These are phyloP conservation scores for Hymenochirus boettgeri DNA, from an alignment of 2,113 vertebrate genomes.

Conservation along the genomic window DNA sequence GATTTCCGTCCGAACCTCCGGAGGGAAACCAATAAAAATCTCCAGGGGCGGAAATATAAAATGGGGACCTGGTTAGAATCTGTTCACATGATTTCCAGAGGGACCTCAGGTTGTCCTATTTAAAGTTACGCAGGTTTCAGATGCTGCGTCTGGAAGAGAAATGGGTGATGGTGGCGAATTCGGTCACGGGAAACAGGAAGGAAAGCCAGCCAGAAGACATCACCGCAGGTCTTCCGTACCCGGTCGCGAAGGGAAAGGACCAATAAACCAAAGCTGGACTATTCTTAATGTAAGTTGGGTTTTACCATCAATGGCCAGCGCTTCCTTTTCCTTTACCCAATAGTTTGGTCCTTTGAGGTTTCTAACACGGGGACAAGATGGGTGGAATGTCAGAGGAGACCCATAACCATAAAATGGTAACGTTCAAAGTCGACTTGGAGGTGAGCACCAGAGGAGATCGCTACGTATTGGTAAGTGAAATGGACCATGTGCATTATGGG, in stretches of 20 bases:
- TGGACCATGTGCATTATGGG: too few relatives aligned
- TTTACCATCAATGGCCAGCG: background rate
- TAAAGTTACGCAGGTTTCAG: constrained; percentile 71
- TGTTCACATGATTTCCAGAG: too few relatives aligned
- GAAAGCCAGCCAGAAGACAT: constrained; percentile 77
- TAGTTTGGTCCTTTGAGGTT: background rate
- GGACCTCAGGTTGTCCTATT: background rate
- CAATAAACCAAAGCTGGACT: constrained; percentile 88
- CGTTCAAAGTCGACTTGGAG: constrained; percentile 97
- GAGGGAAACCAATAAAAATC: too few relatives aligned
- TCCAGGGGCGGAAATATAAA: too few relatives aligned
- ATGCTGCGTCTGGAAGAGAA: constrained; percentile 84
- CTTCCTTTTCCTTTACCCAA: background rate
- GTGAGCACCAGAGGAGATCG: constrained; percentile 95
- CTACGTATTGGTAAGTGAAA: constrained; percentile 83
- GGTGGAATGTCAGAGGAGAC: constrained; percentile 97
- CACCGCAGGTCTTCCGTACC: constrained; percentile 83
- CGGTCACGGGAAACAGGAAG: constrained; percentile 75
- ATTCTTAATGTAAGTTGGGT: constrained; percentile 79
- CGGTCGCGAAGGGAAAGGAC: constrained; percentile 89
- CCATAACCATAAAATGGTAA: constrained; percentile 99
- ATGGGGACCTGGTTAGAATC: too few relatives aligned
- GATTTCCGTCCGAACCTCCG: too few relatives aligned
- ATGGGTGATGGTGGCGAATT: constrained; percentile 89
- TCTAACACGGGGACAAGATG: constrained; percentile 91